Evolutionary conservation across 2,113 vertebrate species (phyloP), one percentile per base, ranked within the genome.

Genomic region (Arothron firmamentum): DNA sequence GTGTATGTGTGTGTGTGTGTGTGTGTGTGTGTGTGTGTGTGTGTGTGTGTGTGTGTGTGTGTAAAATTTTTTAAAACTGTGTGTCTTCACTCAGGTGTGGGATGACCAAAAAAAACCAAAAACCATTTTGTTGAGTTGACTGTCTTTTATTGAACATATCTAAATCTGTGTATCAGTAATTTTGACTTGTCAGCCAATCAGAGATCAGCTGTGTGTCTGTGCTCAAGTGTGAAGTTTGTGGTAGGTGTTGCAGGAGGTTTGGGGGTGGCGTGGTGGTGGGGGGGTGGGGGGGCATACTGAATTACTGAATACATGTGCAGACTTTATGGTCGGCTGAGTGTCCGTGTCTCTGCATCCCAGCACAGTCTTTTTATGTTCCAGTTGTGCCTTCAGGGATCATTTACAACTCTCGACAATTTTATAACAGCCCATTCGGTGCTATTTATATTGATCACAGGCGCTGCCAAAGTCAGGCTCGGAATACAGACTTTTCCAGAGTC

Each of bases 391-490:
- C 62, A 34, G 65, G 74, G 61, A 82, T 85, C 83, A 81, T 87
- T 84, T 80, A 78, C 70, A 81, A 65, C 59, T 79, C 67, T 67
- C 41, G 18, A 80, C 74, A 79, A 76, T 82, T 87, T 86, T 77
- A 65, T 74, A 82, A 77, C 71, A 80, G 77, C 59, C 77, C 59
- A 75, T 78, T 89, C 75, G 56, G 49, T 82, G 73, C 74, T 81
- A 81, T 87, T 85, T 81, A 79, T 83, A 85, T 80, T 83, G 83
- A 88, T 85, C 76, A 78, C 61, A 68, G 51, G 58, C 45, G 42
- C 75, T 83, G 77, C 72, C 64, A 78, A 67, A 73, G 56, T 49
- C 73, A 62, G 70, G 51, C 77, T 75, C 67, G 71, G 56, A 82
- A 64, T 57, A 69, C 70, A 69, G 57, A 43, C 71, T 74, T 69